Conservation (phyloP, 2,797 vertebrate species). For the Yasuhikotakia modesta region DNA sequence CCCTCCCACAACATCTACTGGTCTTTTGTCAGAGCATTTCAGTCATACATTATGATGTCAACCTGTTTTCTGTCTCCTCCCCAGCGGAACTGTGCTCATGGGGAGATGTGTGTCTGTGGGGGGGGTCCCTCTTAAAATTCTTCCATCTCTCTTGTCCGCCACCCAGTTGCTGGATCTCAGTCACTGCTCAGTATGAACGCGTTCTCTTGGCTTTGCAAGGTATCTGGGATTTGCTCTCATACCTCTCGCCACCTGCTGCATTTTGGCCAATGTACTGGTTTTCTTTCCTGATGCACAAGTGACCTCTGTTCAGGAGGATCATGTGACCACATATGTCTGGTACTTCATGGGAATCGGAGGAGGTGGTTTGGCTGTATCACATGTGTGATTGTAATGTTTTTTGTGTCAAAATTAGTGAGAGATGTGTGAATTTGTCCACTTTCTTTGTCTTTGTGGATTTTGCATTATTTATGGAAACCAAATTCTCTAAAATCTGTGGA, state of each 20-base stretch:
- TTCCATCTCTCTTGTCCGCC: conserved; percentile 29
- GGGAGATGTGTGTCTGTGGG: too few species aligned
- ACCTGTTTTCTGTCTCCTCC: conserved; percentile 37
- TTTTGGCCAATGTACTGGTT: conserved; percentile 85
- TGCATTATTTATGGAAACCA: too few species aligned
- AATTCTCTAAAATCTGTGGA: too few species aligned
- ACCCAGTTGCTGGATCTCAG: conserved; percentile 29
- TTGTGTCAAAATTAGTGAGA: background rate
- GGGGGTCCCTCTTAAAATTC: conserved; percentile 52
- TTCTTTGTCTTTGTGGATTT: too few species aligned
- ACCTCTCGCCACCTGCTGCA: conserved; percentile 81
- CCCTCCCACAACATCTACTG: background rate
- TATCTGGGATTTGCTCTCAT: conserved; percentile 82
- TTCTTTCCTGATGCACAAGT: conserved; percentile 87
- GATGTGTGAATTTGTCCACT: background rate
- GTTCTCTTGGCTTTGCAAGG: conserved; percentile 78
- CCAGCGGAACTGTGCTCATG: too few species aligned
- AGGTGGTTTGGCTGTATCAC: conserved; percentile 90
- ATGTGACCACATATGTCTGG: conserved; percentile 80
- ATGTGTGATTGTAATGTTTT: conserved; percentile 62
- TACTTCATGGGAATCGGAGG: conserved; percentile 88
- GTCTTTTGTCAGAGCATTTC: background rate
- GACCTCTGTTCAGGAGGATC: conserved; percentile 72
- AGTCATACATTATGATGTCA: conserved; percentile 29
- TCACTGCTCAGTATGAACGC: conserved; percentile 62